These are phyloP conservation scores for Sisyra nigra DNA, from an alignment of 2,888 invertebrate genomes.

Conservation along the genomic window DNA sequence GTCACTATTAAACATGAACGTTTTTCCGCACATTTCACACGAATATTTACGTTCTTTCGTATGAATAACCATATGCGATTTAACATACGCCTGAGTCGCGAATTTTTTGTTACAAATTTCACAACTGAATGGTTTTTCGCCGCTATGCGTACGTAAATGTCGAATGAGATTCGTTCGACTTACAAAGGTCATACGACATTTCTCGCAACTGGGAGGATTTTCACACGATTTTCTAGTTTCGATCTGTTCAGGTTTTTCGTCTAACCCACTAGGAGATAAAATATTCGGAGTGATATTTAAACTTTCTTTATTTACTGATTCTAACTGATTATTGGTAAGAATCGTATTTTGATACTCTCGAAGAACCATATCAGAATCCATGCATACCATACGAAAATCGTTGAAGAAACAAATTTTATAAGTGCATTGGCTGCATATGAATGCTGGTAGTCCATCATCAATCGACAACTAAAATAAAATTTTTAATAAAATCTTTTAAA, in stretches of 20 bases:
- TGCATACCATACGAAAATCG: conserved; percentile 1
- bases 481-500: background rate
- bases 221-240: no score
- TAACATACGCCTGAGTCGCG: conserved; percentile 6
- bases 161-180: conserved; percentile 3
- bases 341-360: conserved; percentile 2
- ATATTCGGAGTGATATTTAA: no score
- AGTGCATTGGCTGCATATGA: conserved; percentile 3
- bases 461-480: background rate
- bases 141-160: conserved; percentile 5
- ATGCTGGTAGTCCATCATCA: conserved; percentile 1
- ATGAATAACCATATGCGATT: conserved; percentile 7
- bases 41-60: conserved; percentile 4
- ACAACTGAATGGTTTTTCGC: conserved; percentile 7
- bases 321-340: no score
- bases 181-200: conserved; percentile 6
- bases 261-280: no score
- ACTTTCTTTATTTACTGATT: no score
- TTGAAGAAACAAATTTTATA: background rate
- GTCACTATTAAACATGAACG: conserved; percentile 8
- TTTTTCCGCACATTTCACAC: conserved; percentile 7
- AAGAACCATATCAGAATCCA: conserved; percentile 1
- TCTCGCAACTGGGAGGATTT: conserved; percentile 2
- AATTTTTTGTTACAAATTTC: conserved; percentile 5
- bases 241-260: no score